These are phyloP conservation scores for Tetranychus piercei DNA, from an alignment of 2,888 invertebrate species.

Conservation along the genomic window DNA sequence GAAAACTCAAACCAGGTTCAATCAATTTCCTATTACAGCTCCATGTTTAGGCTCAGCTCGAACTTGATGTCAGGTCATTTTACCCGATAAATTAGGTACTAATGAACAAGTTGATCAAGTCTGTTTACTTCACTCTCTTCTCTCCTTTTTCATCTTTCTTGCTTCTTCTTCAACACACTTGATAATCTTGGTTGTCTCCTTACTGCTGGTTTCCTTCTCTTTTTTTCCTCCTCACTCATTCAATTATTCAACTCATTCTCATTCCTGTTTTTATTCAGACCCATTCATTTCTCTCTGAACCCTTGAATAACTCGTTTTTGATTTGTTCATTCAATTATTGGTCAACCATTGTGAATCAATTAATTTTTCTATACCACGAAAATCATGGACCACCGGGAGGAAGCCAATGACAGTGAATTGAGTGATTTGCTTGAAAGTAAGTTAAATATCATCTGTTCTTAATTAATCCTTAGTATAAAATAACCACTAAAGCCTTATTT, in stretches of 20 bases:
- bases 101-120: too few species aligned
- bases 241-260: neutral
- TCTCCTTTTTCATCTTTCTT: neutral
- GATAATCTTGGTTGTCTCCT: too few species aligned
- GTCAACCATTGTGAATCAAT: neutral
- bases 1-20: too few species aligned
- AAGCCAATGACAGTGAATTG: slow-evolving; percentile 16
- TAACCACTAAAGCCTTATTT: neutral
- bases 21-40: too few species aligned
- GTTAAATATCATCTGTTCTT: neutral
- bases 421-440: slow-evolving; percentile 21
- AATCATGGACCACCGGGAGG: neutral
- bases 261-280: neutral
- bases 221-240: neutral
- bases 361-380: neutral
- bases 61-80: too few species aligned
- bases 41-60: too few species aligned
- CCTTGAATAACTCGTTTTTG: neutral
- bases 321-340: neutral
- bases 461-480: neutral
- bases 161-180: too few species aligned
- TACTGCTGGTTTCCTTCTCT: neutral
- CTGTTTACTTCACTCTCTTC: too few species aligned
- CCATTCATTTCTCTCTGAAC: neutral
- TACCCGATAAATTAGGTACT: too few species aligned